A percentile compares a stretch with the other conserved stretches of the same genome.
phyloP scores from a whole-genome alignment of 2,797 vertebrate species.

The Sebastes jordani region DNA sequence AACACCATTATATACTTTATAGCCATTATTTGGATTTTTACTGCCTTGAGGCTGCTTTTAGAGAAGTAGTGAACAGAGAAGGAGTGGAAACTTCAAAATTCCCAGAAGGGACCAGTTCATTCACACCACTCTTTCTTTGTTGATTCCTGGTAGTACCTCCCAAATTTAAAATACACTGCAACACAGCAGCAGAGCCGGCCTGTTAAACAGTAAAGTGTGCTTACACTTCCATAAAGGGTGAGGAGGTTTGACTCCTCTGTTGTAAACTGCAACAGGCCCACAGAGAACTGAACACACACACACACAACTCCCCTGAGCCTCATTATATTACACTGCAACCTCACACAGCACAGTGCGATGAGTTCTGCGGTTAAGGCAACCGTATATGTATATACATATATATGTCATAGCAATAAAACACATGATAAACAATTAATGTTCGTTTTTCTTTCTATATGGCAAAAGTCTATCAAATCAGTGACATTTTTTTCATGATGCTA shows the following conservation, averaged over 20 bases:
- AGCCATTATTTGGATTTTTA: background rate
- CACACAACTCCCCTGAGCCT: background rate
- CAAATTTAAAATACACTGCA: background rate
- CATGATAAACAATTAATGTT: background rate
- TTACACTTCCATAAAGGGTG: conserved; percentile 33
- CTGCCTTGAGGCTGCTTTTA: background rate
- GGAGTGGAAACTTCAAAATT: background rate
- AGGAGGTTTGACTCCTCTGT: conserved; percentile 3
- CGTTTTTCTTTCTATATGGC: background rate
- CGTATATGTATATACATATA: background rate
- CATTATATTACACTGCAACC: background rate
- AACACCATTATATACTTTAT: background rate
- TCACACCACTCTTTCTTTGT: background rate
- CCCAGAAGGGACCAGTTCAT: background rate
- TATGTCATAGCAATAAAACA: background rate
- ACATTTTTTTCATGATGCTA: background rate
- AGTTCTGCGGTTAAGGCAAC: background rate
- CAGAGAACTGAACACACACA: conserved; percentile 13
- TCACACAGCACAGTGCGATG: background rate
- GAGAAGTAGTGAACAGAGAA: background rate
- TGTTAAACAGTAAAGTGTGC: conserved; percentile 9
- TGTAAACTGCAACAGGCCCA: conserved; percentile 7
- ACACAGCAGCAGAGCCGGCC: background rate
- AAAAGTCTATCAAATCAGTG: background rate
- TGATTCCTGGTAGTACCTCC: background rate